These are phyloP conservation scores for Heterodera carotae DNA, from an alignment of 1,140 invertebrate genomes.

Conservation along the genomic window DNA sequence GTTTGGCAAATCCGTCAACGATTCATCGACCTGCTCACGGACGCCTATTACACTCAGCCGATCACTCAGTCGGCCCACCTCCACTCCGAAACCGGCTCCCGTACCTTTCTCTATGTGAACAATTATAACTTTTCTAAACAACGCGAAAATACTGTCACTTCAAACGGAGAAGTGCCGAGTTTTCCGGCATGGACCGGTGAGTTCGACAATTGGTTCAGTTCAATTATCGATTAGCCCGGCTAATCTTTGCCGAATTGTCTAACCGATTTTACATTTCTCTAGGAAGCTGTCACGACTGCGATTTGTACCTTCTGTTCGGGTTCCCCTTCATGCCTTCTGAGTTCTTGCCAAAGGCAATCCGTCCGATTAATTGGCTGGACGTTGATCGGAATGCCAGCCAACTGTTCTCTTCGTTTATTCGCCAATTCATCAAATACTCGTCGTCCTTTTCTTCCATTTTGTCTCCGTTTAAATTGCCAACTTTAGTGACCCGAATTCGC, in stretches of 20 bases:
- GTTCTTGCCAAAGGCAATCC: conserved; percentile 53
- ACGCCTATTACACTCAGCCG: conserved; percentile 62
- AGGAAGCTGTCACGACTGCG: conserved; percentile 61
- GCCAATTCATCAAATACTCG: conserved; percentile 57
- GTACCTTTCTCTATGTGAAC: conserved; percentile 64
- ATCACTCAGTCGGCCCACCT: conserved; percentile 61
- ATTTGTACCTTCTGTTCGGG: conserved; percentile 62
- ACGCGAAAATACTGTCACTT: conserved; percentile 34
- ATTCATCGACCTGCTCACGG: conserved; percentile 61
- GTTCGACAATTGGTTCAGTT: conserved; percentile 37
- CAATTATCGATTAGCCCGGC: no score
- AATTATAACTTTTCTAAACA: conserved; percentile 61
- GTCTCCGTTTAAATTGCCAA: background rate
- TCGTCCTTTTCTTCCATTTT: conserved; percentile 22
- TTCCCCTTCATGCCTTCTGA: conserved; percentile 58
- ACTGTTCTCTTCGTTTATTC: conserved; percentile 56
- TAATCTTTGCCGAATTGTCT: background rate
- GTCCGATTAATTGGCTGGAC: conserved; percentile 51
- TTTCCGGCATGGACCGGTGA: conserved; percentile 61
- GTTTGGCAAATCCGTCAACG: conserved; percentile 60
- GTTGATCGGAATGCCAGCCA: conserved; percentile 60
- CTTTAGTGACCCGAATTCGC: conserved; percentile 59
- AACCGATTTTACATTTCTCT: conserved; percentile 13
- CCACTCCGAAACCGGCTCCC: conserved; percentile 58
- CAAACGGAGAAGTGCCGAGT: conserved; percentile 17